Evolutionary conservation across 1,140 invertebrate genomes (phyloP).

Genomic region (Pseudomyrmex concolor): DNA sequence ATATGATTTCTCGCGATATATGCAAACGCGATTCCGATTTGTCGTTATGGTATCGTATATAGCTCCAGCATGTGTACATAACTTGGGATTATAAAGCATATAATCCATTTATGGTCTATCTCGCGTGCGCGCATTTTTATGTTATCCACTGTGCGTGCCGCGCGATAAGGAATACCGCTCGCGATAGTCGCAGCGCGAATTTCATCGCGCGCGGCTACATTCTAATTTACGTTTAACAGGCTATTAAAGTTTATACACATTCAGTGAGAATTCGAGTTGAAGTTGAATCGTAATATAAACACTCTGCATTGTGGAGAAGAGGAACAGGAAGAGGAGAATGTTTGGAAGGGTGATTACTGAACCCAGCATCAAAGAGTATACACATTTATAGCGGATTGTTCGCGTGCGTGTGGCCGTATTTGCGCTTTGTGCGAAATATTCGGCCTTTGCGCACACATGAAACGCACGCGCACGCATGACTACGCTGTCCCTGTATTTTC

Average conservation of each 20-base stretch:
- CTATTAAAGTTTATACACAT: conserved; percentile 61
- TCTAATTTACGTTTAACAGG: conserved; percentile 60
- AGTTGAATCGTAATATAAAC: conserved; percentile 52
- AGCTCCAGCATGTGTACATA: not conserved
- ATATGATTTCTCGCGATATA: conserved; percentile 24
- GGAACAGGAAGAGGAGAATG: not conserved
- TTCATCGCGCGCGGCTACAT: conserved; percentile 44
- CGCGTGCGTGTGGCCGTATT: conserved; percentile 31
- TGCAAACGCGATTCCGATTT: conserved; percentile 34
- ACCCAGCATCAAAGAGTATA: conserved; percentile 55
- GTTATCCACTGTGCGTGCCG: not conserved
- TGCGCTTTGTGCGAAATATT: conserved; percentile 45
- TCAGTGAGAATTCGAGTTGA: conserved; percentile 38
- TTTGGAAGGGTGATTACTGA: conserved; percentile 56
- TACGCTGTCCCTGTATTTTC: conserved; percentile 15
- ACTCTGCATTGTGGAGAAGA: not conserved
- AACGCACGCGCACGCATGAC: conserved; percentile 14
- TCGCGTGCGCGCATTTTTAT: conserved; percentile 33
- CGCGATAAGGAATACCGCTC: conserved; percentile 46
- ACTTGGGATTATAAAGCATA: conserved; percentile 36
- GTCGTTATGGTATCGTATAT: not conserved
- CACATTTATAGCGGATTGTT: conserved; percentile 41
- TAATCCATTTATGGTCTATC: conserved; percentile 45
- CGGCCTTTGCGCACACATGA: not conserved
- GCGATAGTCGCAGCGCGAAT: conserved; percentile 25